Evolutionary conservation across 2,113 vertebrate species (phyloP), one percentile per base, ranked within the genome.

Genomic region (Thomomys bottae): DNA sequence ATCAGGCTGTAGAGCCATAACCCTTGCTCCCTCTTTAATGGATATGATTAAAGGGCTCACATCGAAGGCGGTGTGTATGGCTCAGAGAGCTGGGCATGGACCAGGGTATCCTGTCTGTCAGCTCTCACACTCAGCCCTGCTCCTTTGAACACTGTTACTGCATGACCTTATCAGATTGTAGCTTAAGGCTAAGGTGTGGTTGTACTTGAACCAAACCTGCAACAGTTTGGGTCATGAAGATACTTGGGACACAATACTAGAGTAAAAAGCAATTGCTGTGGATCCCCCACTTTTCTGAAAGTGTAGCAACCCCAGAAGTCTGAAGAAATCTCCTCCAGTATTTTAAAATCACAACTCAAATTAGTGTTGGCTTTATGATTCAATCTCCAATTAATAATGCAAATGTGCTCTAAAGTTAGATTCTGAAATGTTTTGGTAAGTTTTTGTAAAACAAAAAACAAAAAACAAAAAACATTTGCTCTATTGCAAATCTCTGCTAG

Each of bases 361-460:
- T 82, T 78, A 49, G 30, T 40, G 23, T 8, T n/a, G 42, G 20
- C 17, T 88, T 92, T 85, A 30, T 71, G 40, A 34, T 21, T 73
- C 18, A 73, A 0, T 2, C 30, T 84, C 63, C 26, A 45, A 18
- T 94, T 80, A 70, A 89, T 42, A 42, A 88, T 82, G 34, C 59
- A 24, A 88, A 34, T 82, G 8, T 82, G 45, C 20, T 87, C 66
- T 92, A 68, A 78, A 75, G 28, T 87, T 91, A 20, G 79, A 87
- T 66, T 81, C 79, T 78, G 54, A 40, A 17, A 10, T 32, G 54
- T 70, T 78, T 68, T 42, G 75, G 38, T 79, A 66, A 85, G 12
- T 84, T 84, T 40, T 93, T 81, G n/a, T n/a, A n/a, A n/a, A n/a
- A n/a, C n/a, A n/a, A n/a, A n/a, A n/a, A n/a, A n/a, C n/a, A n/a